Base-by-base conservation (phyloP, 2,888 invertebrate species). In the Antheraea yamamai region DNA sequence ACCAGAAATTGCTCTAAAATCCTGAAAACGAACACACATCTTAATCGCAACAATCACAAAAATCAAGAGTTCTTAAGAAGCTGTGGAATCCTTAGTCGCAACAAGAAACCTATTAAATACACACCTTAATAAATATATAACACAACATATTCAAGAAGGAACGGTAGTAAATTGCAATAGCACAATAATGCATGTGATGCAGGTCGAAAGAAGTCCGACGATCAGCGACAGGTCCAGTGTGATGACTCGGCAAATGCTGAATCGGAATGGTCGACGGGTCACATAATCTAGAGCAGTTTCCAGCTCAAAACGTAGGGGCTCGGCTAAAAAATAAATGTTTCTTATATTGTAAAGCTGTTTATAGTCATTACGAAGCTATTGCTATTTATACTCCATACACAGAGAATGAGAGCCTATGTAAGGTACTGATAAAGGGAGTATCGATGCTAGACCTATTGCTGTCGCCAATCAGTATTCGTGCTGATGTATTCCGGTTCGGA, bases 141-240 rank as follows among this genome's bases (percentile, higher is more conserved):
- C 70, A 70, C 30, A 70, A 39, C 47, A 55, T 55, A 14, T 39
- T 71, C 20, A 39, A 47, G 39, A 71, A 47, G 39, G n/a, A 39
- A 71, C 47, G n/a, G 10, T 47, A 64, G 55, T 72, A 2, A 76
- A 64, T 73, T 77, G 77, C 18, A 73, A 8, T 0, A 74, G 12
- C 7, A 77, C 73, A 18, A 77, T 74, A 14, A 72, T 68, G 51
- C 75, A 77, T 20, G 74, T 73, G 16, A 77, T 30, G 26, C 14
- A 26, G 1, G 74, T 35, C 4, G 52, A 16, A 18, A 72, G 4
- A 16, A 76, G 7, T 1, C 64, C 64, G 30, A 73, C 23, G 4
- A 71, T 47, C 6, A 76, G 12, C 0, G 51, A 51, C 8, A 68
- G 14, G 39, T 74, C 58, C 3, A 77, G 26, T 16, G 68, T 20